Base-by-base conservation (phyloP, 1,140 invertebrate species). In the Zaprionus camerounensis region DNA sequence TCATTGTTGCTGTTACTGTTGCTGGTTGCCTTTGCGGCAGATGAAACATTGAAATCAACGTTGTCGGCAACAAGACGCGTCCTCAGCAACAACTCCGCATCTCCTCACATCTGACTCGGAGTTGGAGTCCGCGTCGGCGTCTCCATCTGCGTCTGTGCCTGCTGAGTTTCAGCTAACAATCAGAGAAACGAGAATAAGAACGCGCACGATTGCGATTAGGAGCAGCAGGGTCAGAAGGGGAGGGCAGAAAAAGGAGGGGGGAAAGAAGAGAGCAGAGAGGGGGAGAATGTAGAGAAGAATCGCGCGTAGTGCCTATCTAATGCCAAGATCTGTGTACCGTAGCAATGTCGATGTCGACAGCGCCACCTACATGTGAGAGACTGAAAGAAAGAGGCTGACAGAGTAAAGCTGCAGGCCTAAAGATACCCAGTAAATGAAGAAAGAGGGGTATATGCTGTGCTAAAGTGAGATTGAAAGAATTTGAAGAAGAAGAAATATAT, bases 31-130 rank as follows among this genome's bases (percentile, higher is more conserved):
- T 56, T 75, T 75, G 83, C 83, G 80, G 84, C 81, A 88, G 80
- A 88, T 88, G 81, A 88, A 83, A 88, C 84, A 87, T 88, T 88
- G 81, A 78, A 83, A 81, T 88, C 84, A 81, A 83, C 81, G 75
- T 80, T 86, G 82, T 82, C 76, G 64, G 57, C 80, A 80, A 83
- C 76, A 72, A 71, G 79, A 76, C 74, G 68, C 73, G 46, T 76
- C 61, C 68, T 53, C 71, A 57, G n/a, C n/a, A 57, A 58, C 56
- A 53, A 44, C 36, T 38, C 72, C 59, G 67, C 59, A 67, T 24
- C 36, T 38, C 13, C 17, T 34, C 41, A 26, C 70, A 71, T 34
- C 24, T 31, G 20, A 65, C 36, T 24, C 44, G 51, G 22, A 63
- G 49, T 61, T 38, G 53, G 15, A 51, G 34, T 24, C 61, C 41